These are phyloP conservation scores for Laticauda colubrina DNA, from an alignment of 2,113 vertebrate genomes.

Conservation along the genomic window DNA sequence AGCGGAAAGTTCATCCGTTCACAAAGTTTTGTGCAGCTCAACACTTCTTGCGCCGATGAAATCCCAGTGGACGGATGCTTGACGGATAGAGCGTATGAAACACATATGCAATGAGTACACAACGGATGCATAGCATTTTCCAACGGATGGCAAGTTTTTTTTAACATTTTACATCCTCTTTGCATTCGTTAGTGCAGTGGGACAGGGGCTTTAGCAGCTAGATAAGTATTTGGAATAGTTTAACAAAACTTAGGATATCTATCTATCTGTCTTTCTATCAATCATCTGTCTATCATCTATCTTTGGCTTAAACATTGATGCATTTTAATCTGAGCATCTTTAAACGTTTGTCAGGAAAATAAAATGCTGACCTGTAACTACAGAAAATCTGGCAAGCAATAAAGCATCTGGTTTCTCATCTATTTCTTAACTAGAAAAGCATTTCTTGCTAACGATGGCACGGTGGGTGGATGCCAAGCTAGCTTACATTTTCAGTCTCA, in stretches of 20 bases:
- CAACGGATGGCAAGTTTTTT: too few species aligned
- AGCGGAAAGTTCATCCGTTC: too few species aligned
- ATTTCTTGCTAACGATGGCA: slow-evolving; percentile 39
- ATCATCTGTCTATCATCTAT: neutral
- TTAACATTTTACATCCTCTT: too few species aligned
- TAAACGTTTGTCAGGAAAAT: slow-evolving; percentile 12
- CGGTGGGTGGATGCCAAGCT: slow-evolving; percentile 67
- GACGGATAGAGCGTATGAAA: too few species aligned
- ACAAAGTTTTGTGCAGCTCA: too few species aligned
- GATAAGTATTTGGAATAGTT: rapidly evolving
- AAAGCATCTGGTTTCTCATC: slow-evolving; percentile 45
- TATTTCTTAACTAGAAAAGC: slow-evolving; percentile 60
- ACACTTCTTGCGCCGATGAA: too few species aligned
- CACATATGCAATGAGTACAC: too few species aligned
- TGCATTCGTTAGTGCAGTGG: too few species aligned
- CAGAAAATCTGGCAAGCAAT: slow-evolving; percentile 60
- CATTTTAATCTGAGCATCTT: slow-evolving; percentile 1
- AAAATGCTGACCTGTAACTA: slow-evolving; percentile 32
- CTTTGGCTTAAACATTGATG: neutral
- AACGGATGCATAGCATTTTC: too few species aligned
- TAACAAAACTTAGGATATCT: neutral
- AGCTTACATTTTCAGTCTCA: slow-evolving; percentile 65
- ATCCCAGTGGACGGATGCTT: too few species aligned
- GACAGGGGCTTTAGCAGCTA: rapidly evolving
- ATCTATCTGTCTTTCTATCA: neutral